Conservation (phyloP, 2,888 invertebrate genomes). For the Meloe dianella region DNA sequence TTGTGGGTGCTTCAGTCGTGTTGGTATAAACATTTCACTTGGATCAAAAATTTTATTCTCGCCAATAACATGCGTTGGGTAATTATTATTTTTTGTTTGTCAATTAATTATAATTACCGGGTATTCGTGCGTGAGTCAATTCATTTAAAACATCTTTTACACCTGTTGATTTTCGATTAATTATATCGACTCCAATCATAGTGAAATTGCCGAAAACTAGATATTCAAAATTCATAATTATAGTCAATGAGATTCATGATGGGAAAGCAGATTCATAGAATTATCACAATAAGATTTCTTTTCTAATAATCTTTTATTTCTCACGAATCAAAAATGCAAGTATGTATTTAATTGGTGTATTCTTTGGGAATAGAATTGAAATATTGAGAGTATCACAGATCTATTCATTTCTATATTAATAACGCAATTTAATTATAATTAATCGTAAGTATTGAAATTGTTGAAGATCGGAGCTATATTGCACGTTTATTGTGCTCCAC, state of each 20-base stretch:
- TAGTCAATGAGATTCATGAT: neutral
- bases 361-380: neutral
- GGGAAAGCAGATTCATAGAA: slow-evolving; percentile 20
- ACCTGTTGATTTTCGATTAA: neutral
- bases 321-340: slow-evolving; percentile 17
- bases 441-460: too few species aligned
- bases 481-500: too few species aligned
- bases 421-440: too few species aligned
- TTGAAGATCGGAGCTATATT: too few species aligned
- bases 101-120: slow-evolving; percentile 13
- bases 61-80: slow-evolving; percentile 28
- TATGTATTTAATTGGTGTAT: neutral
- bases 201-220: neutral
- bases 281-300: slow-evolving; percentile 25
- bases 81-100: slow-evolving; percentile 12
- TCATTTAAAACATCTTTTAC: neutral
- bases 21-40: slow-evolving; percentile 15
- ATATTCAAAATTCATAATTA: neutral
- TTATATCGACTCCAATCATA: neutral
- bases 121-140: neutral
- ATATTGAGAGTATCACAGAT: too few species aligned
- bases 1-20: slow-evolving; percentile 29
- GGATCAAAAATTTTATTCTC: slow-evolving; percentile 19
- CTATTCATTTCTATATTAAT: too few species aligned
- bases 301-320: slow-evolving; percentile 21